phyloP scores from a whole-genome alignment of 2,113 vertebrate genomes.

The Ramphastos sulfuratus region DNA sequence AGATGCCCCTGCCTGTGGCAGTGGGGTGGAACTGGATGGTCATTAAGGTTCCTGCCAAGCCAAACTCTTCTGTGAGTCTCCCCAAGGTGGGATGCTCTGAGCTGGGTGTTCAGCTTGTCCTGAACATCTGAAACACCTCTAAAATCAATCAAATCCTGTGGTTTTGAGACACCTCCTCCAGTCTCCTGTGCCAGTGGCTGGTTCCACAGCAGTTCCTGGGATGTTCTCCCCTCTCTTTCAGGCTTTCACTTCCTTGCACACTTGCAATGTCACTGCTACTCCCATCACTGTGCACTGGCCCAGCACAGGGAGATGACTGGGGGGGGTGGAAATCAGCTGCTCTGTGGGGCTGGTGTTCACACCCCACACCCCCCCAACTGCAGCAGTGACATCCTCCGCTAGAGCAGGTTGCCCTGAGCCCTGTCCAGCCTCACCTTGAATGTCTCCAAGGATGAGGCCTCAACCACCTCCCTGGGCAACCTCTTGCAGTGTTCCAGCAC shows the following conservation, averaged over 20 bases:
- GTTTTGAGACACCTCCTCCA: no score
- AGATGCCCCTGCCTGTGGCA: no score
- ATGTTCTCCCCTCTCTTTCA: not conserved
- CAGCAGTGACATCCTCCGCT: not conserved
- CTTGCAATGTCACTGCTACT: not conserved
- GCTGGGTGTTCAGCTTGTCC: not conserved
- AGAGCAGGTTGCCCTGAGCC: no score
- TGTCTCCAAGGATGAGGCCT: no score
- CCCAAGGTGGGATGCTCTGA: not conserved
- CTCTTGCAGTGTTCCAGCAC: no score
- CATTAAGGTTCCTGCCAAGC: no score
- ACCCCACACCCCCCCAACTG: not conserved
- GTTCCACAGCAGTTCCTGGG: not conserved
- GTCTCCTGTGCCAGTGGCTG: not conserved
- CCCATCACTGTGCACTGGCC: fast-evolving
- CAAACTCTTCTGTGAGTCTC: no score
- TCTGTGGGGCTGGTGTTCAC: not conserved
- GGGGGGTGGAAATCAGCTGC: no score
- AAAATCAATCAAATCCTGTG: no score
- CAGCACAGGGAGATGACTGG: not conserved
- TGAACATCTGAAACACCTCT: not conserved
- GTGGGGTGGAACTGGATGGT: no score
- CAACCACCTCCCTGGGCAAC: no score
- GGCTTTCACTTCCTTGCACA: not conserved
- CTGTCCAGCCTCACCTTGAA: no score